Conservation (phyloP, 2,797 vertebrate species). For the Arnoldichthys spilopterus region DNA sequence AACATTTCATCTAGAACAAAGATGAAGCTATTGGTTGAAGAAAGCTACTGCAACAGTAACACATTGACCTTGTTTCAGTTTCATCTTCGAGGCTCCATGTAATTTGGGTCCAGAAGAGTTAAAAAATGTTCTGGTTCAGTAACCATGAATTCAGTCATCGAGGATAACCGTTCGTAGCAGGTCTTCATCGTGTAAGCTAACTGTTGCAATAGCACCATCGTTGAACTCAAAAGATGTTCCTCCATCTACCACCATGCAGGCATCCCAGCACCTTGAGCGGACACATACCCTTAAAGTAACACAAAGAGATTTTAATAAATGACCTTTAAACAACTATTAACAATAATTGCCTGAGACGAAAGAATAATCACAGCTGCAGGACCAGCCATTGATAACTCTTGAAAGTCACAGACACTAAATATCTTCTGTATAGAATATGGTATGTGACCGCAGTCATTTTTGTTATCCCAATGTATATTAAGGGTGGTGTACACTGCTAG, state of each 20-base stretch:
- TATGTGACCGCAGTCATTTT: too few relatives aligned
- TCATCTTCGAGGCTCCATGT: not conserved
- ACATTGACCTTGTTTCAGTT: not conserved
- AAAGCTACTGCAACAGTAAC: not conserved
- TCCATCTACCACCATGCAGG: conserved; percentile 97
- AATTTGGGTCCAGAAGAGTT: conserved; percentile 3
- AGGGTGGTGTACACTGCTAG: too few relatives aligned
- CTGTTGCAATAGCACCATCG: conserved; percentile 93
- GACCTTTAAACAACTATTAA: not conserved
- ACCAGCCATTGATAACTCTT: too few relatives aligned
- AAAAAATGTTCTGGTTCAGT: not conserved
- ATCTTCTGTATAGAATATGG: too few relatives aligned
- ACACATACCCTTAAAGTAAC: conserved; percentile 84
- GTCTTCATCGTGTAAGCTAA: conserved; percentile 87
- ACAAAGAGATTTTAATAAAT: conserved; percentile 11
- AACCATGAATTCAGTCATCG: conserved; percentile 67
- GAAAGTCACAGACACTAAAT: too few relatives aligned
- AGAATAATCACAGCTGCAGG: too few relatives aligned
- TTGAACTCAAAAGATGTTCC: conserved; percentile 98
- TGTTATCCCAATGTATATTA: too few relatives aligned
- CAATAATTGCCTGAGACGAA: too few relatives aligned
- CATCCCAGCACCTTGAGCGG: conserved; percentile 96
- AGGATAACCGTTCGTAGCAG: conserved; percentile 89
- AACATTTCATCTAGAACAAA: conserved; percentile 7
- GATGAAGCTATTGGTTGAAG: not conserved